Evolutionary conservation across 2,113 vertebrate species (phyloP).

Genomic region (Sigmodon hispidus): DNA sequence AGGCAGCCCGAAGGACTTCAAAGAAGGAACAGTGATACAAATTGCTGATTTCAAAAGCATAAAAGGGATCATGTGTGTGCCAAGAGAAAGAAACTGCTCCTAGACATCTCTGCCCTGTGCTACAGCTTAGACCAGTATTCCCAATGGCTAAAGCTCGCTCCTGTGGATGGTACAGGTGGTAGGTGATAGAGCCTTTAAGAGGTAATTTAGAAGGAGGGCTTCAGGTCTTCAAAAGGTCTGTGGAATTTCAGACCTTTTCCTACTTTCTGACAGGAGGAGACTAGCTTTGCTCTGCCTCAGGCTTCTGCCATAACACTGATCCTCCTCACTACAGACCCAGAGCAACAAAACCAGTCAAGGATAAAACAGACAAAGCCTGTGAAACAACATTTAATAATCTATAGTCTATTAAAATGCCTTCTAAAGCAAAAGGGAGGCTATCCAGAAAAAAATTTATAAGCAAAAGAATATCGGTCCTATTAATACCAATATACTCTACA

Average conservation of each 20-base stretch:
- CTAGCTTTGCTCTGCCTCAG: no score
- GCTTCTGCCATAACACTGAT: no score
- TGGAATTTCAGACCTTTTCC: neutral
- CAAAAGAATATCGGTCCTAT: no score
- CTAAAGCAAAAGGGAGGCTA: no score
- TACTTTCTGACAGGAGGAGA: neutral
- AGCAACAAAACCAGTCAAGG: neutral
- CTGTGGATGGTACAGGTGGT: no score
- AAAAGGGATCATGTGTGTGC: neutral
- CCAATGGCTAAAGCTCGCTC: neutral
- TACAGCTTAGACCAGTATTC: no score
- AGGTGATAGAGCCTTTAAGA: neutral
- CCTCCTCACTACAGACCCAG: neutral
- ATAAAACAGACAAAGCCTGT: neutral
- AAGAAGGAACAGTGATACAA: neutral
- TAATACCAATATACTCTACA: no score
- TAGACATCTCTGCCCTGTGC: neutral
- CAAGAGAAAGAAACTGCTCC: neutral
- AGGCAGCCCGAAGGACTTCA: neutral
- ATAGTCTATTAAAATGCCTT: neutral
- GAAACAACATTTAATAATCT: conserved; percentile 1
- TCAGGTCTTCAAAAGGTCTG: neutral
- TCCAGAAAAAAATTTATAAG: no score
- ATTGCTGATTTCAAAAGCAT: neutral
- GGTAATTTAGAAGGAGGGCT: neutral